Conservation (phyloP, 2,797 vertebrate genomes). For the Cuniculus paca region DNA sequence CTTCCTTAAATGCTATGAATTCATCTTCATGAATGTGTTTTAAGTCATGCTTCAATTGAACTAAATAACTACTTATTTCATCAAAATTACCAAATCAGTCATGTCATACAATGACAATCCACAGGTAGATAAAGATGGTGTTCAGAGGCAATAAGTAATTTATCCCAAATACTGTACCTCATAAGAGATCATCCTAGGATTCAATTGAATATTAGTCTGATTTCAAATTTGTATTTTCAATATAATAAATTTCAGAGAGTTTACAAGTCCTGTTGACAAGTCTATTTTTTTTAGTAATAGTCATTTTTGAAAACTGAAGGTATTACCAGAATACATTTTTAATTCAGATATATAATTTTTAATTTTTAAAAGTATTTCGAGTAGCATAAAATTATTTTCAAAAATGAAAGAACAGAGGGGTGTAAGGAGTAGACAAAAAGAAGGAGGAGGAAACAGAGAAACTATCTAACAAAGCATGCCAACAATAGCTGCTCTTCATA, state of each 20-base stretch:
- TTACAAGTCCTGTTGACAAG: not conserved
- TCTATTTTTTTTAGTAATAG: not conserved
- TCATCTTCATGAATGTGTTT: not conserved
- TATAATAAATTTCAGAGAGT: not conserved
- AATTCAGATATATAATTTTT: not conserved
- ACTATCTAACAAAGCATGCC: not conserved
- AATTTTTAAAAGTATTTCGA: not conserved
- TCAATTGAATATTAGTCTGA: not conserved
- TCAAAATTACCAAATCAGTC: not conserved
- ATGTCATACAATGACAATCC: not conserved
- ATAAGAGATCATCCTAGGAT: not conserved
- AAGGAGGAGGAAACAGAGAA: not conserved
- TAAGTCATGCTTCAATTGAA: not conserved
- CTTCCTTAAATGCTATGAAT: not conserved
- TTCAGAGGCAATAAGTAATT: not conserved
- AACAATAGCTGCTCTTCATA: not conserved
- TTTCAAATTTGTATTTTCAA: not conserved
- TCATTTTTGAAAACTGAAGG: not conserved
- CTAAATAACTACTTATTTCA: not conserved
- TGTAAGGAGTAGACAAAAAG: not conserved
- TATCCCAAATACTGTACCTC: not conserved
- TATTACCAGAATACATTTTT: not conserved
- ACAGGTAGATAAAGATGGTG: not conserved
- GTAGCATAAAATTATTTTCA: not conserved
- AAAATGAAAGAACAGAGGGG: not conserved